Conservation (phyloP, 2,797 vertebrate species). For the Pampus argenteus region DNA sequence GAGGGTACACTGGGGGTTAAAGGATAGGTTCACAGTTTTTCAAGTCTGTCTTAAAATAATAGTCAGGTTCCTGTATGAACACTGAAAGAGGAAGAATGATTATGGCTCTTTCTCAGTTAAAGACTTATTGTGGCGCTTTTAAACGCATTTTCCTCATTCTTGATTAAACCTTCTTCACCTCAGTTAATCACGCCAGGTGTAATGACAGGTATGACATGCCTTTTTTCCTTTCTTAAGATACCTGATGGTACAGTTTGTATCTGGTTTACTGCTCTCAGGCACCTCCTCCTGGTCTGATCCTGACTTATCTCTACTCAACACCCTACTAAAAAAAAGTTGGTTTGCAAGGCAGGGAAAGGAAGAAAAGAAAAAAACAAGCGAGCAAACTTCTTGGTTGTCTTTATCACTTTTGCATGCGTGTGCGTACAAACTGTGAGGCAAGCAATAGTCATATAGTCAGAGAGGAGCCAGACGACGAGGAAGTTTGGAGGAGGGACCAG, state of each 20-base stretch:
- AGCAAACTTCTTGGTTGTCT: not conserved
- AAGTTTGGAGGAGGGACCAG: slow-evolving; percentile 73
- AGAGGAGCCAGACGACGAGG: slow-evolving; percentile 66
- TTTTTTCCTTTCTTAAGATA: not conserved
- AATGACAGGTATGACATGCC: not conserved
- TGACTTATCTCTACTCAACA: not conserved
- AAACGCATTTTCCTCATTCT: not conserved
- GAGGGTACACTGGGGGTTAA: slow-evolving; percentile 4
- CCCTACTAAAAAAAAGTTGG: not conserved
- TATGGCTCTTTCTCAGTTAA: too few relatives aligned
- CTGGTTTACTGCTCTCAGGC: not conserved
- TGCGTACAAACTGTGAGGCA: slow-evolving; percentile 7
- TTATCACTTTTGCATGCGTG: slow-evolving; percentile 1
- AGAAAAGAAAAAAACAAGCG: not conserved
- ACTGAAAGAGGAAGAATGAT: too few relatives aligned
- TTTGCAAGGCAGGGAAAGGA: not conserved
- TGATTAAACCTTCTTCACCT: slow-evolving; percentile 4
- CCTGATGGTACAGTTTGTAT: slow-evolving; percentile 2
- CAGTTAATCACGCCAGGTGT: slow-evolving; percentile 21
- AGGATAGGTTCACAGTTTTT: not conserved
- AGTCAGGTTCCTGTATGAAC: not conserved
- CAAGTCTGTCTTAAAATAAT: not conserved
- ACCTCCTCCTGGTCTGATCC: slow-evolving; percentile 16
- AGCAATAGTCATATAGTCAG: slow-evolving; percentile 29
- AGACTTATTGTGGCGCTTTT: not conserved